A percentile compares a stretch with the other conserved stretches of the same genome.
phyloP scores from a whole-genome alignment of 2,888 invertebrate genomes.

The Steinernema hermaphroditum region DNA sequence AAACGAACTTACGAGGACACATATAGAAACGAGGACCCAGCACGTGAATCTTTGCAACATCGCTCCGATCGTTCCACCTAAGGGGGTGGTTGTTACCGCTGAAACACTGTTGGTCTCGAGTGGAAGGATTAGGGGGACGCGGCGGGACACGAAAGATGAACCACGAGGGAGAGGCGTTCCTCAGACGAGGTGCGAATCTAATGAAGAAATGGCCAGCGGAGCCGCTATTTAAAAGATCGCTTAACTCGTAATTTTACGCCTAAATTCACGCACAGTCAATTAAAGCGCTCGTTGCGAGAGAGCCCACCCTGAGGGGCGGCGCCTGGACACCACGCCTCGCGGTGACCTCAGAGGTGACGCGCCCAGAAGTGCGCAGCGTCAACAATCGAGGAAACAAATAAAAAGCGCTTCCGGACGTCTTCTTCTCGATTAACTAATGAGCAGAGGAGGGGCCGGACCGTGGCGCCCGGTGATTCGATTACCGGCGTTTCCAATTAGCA shows the following conservation, averaged over 20 bases:
- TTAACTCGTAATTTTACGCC: slow-evolving; percentile 8
- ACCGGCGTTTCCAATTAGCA: slow-evolving; percentile 6
- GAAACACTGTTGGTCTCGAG: background rate
- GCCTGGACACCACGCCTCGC: slow-evolving; percentile 20
- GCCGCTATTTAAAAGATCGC: slow-evolving; percentile 14
- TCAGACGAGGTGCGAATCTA: background rate
- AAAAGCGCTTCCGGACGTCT: background rate
- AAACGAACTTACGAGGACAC: background rate
- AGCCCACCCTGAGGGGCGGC: slow-evolving; percentile 18
- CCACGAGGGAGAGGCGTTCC: background rate
- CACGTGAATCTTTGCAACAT: background rate
- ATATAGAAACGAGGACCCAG: background rate
- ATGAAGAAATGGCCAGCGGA: slow-evolving; percentile 2
- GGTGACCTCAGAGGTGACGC: background rate
- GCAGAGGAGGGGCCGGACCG: background rate
- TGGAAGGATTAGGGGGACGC: background rate
- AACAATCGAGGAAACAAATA: background rate
- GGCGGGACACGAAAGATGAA: background rate
- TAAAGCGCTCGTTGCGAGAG: slow-evolving; percentile 10
- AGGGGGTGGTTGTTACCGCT: background rate
- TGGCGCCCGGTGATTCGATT: background rate
- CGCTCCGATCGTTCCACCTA: background rate
- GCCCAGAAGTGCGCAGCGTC: background rate
- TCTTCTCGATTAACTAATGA: background rate
- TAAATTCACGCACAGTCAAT: slow-evolving; percentile 11